Evolutionary conservation across 2,797 vertebrate genomes (phyloP), one percentile per base, ranked within the genome.

Genomic region (Hylomyscus alleni): DNA sequence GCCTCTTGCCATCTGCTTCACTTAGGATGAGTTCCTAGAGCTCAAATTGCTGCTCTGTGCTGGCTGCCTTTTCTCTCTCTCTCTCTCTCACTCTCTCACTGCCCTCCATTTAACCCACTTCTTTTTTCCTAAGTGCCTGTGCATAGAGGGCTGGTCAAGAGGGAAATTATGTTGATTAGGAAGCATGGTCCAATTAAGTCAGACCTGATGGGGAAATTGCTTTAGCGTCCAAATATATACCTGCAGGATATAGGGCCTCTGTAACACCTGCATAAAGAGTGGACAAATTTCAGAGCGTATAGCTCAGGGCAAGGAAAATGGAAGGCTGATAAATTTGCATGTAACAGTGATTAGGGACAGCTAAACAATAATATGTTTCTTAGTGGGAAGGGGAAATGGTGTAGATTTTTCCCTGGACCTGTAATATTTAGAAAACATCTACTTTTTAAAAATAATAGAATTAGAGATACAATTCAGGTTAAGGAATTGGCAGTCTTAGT

Each of bases 141-240:
- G 89, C 72, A 82, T 37, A 93, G 89, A 97, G 86, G 93, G n/a
- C 83, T 95, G 93, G 96, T 97, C 96, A 94, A 97, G 90, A 86
- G 93, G 86, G 92, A 94, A 95, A 96, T 96, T 95, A 93, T 10
- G 20, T 80, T 97, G 82, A 97, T 95, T 96, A 95, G 94, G 90
- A 95, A 98, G 95, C 52, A 95, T 89, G 96, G 95, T 95, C 96
- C 93, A 97, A 81, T 80, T 98, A 90, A 92, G 97, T 91, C 72
- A 89, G 58, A 90, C 80, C 93, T 19, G 50, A 96, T 96, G 85
- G 94, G 96, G 80, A 98, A 97, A 98, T 97, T 97, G 97, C 98
- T 98, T 98, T 98, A 62, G 90, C 96, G 97, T 98, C 97, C 95
- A 96, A 97, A 98, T 97, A 97, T 98, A 97, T 98, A 97, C 98